These are phyloP conservation scores for Fringilla coelebs DNA, from an alignment of 2,797 vertebrate genomes.

Conservation along the genomic window DNA sequence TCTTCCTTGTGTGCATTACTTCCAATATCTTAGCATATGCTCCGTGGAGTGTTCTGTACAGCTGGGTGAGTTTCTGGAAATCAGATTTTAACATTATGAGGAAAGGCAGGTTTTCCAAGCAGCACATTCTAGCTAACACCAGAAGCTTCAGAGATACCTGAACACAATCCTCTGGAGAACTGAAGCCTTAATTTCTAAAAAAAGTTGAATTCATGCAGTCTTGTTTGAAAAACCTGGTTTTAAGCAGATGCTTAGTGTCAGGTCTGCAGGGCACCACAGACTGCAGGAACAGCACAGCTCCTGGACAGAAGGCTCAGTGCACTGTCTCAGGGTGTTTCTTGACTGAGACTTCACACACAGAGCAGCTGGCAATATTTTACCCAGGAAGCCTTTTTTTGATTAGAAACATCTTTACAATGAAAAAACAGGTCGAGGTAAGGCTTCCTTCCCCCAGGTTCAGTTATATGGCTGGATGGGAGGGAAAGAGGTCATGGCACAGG, in stretches of 20 bases:
- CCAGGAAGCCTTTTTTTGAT: background rate
- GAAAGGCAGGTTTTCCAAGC: background rate
- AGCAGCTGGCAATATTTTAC: background rate
- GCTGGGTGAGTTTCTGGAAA: conserved; percentile 89
- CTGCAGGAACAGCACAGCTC: background rate
- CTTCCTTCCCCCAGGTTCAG: background rate
- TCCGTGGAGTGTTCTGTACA: conserved; percentile 92
- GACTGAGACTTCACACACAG: background rate
- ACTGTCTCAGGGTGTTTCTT: background rate
- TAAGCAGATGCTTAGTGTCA: background rate
- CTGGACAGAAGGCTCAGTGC: background rate
- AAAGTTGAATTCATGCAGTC: background rate
- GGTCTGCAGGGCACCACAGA: background rate
- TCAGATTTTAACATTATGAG: background rate
- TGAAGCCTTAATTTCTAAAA: background rate
- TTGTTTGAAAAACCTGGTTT: background rate
- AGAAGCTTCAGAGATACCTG: background rate
- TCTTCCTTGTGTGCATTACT: conserved; percentile 89
- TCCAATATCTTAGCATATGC: conserved; percentile 95
- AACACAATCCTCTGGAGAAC: background rate
- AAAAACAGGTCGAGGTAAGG: background rate
- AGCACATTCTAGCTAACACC: background rate
- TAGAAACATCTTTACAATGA: background rate
- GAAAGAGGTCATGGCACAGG: background rate
- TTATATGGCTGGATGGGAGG: background rate